Conservation (phyloP, 2,888 invertebrate genomes). For the Polydrusus cervinus region DNA sequence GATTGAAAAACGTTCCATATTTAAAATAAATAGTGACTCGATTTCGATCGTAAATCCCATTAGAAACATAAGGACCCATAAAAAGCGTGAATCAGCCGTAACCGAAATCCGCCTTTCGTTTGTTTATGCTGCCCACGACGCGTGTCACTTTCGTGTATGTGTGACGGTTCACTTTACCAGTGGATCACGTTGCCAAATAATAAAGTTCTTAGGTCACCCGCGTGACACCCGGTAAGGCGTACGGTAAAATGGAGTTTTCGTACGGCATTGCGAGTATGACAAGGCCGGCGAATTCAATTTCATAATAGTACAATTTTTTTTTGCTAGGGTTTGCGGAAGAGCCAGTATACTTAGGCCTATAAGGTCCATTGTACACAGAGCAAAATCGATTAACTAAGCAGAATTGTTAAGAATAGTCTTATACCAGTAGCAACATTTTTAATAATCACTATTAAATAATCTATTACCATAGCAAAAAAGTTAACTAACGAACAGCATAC, state of each 20-base stretch:
- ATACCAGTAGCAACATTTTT: too few species aligned
- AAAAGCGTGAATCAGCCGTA: conserved; percentile 39
- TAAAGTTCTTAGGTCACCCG: conserved; percentile 49
- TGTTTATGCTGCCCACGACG: conserved; percentile 46
- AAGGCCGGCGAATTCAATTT: too few species aligned
- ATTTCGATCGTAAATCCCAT: conserved; percentile 18
- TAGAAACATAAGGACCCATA: conserved; percentile 11
- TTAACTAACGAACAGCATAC: too few species aligned
- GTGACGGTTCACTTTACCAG: conserved; percentile 33
- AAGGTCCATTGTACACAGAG: too few species aligned
- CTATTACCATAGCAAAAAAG: too few species aligned
- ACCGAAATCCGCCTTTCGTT: conserved; percentile 42
- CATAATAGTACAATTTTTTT: too few species aligned
- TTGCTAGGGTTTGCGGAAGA: too few species aligned
- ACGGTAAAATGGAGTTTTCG: conserved; percentile 40
- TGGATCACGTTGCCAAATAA: conserved; percentile 36
- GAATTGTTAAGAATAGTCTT: too few species aligned
- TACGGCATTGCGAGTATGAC: too few species aligned
- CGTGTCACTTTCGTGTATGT: conserved; percentile 30
- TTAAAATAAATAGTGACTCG: conserved; percentile 19
- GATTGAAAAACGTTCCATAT: background rate
- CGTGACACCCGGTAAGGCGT: conserved; percentile 47
- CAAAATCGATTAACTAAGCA: too few species aligned
- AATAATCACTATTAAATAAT: too few species aligned
- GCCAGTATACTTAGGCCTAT: too few species aligned